Base-by-base conservation (phyloP, 2,888 invertebrate genomes). In the Mesochorus sp. region DNA sequence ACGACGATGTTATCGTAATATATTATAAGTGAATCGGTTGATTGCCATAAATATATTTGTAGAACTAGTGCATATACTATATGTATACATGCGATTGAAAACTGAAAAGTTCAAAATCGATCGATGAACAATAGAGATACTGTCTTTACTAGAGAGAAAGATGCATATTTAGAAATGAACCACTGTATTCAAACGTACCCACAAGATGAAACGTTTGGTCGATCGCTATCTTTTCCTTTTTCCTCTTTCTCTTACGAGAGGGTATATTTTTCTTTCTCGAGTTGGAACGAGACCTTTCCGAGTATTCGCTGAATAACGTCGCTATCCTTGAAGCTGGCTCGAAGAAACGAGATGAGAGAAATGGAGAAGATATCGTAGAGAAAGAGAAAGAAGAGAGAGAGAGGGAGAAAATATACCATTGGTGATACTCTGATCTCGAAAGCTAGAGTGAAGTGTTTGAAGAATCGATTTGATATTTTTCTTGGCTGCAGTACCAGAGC, bases 381-480 rank as follows among this genome's bases (percentile, higher is more conserved):
- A 19, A 53, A 28, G 44, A 37, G 49, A 26, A 24, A 26, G 53
- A 47, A 34, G 28, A 24, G 21, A 39, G 17, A 44, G 26, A 8
- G 10, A 26, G 31, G 21, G 31, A 10, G 55, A 42, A n/a, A n/a
- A n/a, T n/a, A 64, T 44, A 64, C 57, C 64, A 10, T 57, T 71
- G 42, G 67, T 67, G 55, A 76, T 66, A 66, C n/a, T n/a, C n/a
- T 67, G 66, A 71, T 66, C 66, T 72, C 28, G 28, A 14, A 28
- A 80, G 68, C 53, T 39, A 24, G 55, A 19, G 57, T 10, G 14
- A 28, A 73, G 77, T 73, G 73, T 80, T 80, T 76, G 77, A 73
- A 71, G 68, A 80, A 77, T 77, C 80, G 76, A 80, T 64, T 68
- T 70, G 62, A 77, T 70, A 77, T 77, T 76, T 77, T 76, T 74